Evolutionary conservation across 2,113 vertebrate species (phyloP).

Genomic region (Oryzias melastigma): DNA sequence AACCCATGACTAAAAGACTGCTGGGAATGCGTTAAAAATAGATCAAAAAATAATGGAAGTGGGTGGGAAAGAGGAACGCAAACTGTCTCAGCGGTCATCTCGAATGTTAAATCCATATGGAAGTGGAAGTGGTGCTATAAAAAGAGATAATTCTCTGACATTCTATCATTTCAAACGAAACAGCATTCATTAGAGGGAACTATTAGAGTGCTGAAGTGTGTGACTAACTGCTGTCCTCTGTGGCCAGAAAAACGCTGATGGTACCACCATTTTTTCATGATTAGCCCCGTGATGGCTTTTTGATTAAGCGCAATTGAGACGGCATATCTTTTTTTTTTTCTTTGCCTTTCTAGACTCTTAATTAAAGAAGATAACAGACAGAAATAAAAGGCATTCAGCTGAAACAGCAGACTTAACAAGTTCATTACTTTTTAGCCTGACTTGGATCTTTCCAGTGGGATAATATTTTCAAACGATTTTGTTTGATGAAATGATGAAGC

Average conservation of each 20-base stretch:
- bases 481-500: conserved; percentile 5
- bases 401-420: conserved; percentile 5
- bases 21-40: too few species aligned
- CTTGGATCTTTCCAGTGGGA: conserved; percentile 12
- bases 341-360: conserved; percentile 20
- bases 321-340: conserved; percentile 4
- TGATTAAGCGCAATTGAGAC: conserved; percentile 25
- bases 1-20: too few species aligned
- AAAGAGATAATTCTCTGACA: not conserved
- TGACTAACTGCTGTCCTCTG: conserved; percentile 6
- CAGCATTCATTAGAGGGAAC: conserved; percentile 7
- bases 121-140: not conserved
- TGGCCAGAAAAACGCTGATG: conserved; percentile 17
- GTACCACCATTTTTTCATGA: conserved; percentile 2
- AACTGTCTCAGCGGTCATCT: conserved; percentile 2
- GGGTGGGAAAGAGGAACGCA: not conserved
- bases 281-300: conserved; percentile 6
- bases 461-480: not conserved
- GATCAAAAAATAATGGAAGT: too few species aligned
- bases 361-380: conserved; percentile 20
- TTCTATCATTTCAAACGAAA: conserved; percentile 7
- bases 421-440: conserved; percentile 12
- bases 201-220: conserved; percentile 1
- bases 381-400: conserved; percentile 19
- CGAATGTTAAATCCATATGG: conserved; percentile 1